phyloP scores from a whole-genome alignment of 2,888 invertebrate genomes.

The Chrysopilus asiliformis region DNA sequence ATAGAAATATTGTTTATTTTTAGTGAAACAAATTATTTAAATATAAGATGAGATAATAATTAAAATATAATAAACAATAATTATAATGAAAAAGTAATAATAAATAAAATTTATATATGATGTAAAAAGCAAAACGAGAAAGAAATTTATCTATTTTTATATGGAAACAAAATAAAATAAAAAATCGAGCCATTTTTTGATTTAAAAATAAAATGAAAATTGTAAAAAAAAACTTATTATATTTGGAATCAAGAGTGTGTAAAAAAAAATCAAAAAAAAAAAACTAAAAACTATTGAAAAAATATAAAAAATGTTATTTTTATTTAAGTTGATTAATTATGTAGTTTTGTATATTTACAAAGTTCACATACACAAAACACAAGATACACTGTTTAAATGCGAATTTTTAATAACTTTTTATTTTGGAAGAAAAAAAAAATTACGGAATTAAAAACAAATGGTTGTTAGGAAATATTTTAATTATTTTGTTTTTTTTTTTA shows the following conservation, averaged over 20 bases:
- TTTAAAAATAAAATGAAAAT: constrained; percentile 1
- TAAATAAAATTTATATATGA: constrained; percentile 8
- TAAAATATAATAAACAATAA: too few species aligned
- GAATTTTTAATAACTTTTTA: not conserved
- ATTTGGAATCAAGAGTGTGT: too few species aligned
- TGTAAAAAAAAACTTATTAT: constrained; percentile 7
- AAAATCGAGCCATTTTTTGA: constrained; percentile 7
- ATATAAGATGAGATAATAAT: too few species aligned
- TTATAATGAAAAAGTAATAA: constrained; percentile 1
- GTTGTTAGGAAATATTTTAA: constrained; percentile 1
- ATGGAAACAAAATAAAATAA: constrained; percentile 6
- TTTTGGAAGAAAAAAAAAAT: not conserved
- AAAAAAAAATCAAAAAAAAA: constrained; percentile 5
- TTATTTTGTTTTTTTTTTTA: not conserved
- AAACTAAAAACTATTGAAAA: constrained; percentile 8
- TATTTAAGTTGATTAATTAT: too few species aligned
- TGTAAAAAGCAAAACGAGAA: constrained; percentile 5
- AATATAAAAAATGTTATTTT: not conserved
- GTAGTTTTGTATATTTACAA: too few species aligned
- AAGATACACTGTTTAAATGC: not conserved
- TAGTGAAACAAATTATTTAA: too few species aligned
- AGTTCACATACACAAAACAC: not conserved
- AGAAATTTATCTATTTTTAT: constrained; percentile 9
- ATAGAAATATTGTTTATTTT: too few species aligned
- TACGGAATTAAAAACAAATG: not conserved